A percentile compares a stretch with the other conserved stretches of the same genome.
Evolutionary conservation across 1,140 invertebrate species (phyloP).

Genomic region (Anastatus disparis): DNA sequence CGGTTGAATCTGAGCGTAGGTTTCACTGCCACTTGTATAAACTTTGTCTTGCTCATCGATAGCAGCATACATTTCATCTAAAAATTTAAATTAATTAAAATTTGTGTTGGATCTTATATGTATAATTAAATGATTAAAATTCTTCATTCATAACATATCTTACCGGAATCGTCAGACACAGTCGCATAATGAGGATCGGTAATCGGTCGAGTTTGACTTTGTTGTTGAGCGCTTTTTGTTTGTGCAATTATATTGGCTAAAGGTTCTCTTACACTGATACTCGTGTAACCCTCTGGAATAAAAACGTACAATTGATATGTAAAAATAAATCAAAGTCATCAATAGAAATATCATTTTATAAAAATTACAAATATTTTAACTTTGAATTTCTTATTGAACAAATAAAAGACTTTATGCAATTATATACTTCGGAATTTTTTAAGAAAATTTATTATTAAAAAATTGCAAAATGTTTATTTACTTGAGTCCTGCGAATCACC

Average conservation of each 20-base stretch:
- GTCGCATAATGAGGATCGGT: constrained; percentile 82
- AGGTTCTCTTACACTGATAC: constrained; percentile 89
- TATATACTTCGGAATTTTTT: background rate
- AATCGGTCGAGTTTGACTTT: constrained; percentile 66
- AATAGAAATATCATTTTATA: too few relatives aligned
- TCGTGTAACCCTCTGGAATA: constrained; percentile 85
- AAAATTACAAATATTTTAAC: too few relatives aligned
- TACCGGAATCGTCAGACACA: constrained; percentile 86
- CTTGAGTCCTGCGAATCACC: constrained; percentile 88
- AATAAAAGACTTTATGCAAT: too few relatives aligned
- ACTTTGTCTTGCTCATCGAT: constrained; percentile 83
- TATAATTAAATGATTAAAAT: too few relatives aligned
- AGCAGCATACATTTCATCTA: constrained; percentile 90
- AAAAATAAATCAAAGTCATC: too few relatives aligned
- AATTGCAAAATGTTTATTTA: constrained; percentile 51
- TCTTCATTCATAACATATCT: background rate
- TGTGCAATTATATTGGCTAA: constrained; percentile 78
- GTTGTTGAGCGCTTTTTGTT: constrained; percentile 65
- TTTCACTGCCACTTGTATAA: constrained; percentile 85
- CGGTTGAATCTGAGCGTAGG: constrained; percentile 87
- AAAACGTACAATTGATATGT: background rate
- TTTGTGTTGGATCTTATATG: background rate
- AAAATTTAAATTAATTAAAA: constrained; percentile 26
- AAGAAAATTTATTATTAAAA: background rate
- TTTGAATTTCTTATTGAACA: too few relatives aligned